Evolutionary conservation across 2,113 vertebrate genomes (phyloP), one percentile per base, ranked within the genome.

Genomic region (Merops nubicus): DNA sequence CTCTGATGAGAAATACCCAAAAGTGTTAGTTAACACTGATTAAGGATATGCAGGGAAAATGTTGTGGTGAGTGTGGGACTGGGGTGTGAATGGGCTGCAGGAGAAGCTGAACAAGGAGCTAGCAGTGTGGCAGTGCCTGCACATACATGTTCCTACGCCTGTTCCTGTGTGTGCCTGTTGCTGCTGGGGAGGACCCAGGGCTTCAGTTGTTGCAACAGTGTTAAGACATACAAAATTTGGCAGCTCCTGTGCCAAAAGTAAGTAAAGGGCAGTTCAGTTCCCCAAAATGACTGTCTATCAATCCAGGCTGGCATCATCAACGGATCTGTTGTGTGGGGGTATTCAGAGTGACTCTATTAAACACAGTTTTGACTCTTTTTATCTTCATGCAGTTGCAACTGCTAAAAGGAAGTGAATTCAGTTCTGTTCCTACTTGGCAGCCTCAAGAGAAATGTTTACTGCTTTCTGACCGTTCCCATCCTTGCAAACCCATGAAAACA

Each of bases 351-450:
- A 57, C 40, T 81, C 94, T 45, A 88, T 85, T 68, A 29, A 76
- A 40, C n/a, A 28, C 11, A 20, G 63, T 72, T 47, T 78, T 31
- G 12, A 81, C 45, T 18, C 38, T 82, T 84, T 68, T 92, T 73
- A 53, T 82, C 77, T 81, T 53, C 2, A 0, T 14, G 87, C 45
- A 85, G 65, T 85, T 64, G 33, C 3, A 1, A 43, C 57, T 56
- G 70, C 62, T 88, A 79, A 73, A 47, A 82, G 65, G 65, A 67
- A 65, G 76, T 23, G 8, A 88, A 60, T 57, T 79, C 85, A 57
- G 53, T 76, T 89, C 69, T 88, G 74, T 57, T 75, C 34, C 64
- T 74, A 48, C 84, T 88, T 96, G 91, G 93, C 93, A 95, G 74
- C 89, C 69, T 77, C 48, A 26, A 48, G 80, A 60, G 81, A 64